Base-by-base conservation (phyloP, 2,888 invertebrate species). In the Sphecodes monilicornis region DNA sequence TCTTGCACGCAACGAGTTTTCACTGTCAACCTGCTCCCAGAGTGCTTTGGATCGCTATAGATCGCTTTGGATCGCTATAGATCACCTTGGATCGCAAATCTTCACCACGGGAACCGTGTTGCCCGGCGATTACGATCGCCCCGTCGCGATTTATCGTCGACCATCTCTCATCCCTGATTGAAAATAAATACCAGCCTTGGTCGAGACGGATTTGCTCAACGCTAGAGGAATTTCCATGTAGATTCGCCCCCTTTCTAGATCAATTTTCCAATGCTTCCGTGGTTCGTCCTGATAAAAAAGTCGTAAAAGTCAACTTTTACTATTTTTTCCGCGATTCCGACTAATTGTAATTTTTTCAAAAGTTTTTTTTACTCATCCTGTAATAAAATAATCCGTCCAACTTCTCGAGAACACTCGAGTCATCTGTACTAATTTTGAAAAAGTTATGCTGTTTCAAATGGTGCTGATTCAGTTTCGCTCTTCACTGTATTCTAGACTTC, bases 1-100 rank as follows among this genome's bases (percentile, higher is more conserved):
- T 84, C 77, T 85, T 80, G 71, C 84, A 84, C 84, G 86, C 81
- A 86, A 82, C 86, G 78, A 81, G 84, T 86, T 84, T 84, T 86
- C 86, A 84, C 86, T 84, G 86, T 86, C 86, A 79, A 85, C 74
- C 85, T 71, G 75, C 32, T n/a, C 39, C 36, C 39, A 10, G 36
- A 66, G 22, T 22, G 10, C 76, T 32, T 50, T 26, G 64, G 43
- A 75, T 71, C 22, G 26, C 57, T 73, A 22, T 50, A 50, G 22
- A 50, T 50, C 50, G 50, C 3, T 3, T 22, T 22, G 10, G 50
- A 10, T 22, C 50, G 2, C 0, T 73, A 22, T 50, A 50, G 22
- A 50, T 50, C 50, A 22, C 3, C 10, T 22, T 22, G 10, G 50
- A 10, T 22, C 50, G 2, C 0, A 2, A 18, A 74, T 78, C 73